Base-by-base conservation (phyloP, 2,797 vertebrate species). In the Sebastes kiyomatsui region DNA sequence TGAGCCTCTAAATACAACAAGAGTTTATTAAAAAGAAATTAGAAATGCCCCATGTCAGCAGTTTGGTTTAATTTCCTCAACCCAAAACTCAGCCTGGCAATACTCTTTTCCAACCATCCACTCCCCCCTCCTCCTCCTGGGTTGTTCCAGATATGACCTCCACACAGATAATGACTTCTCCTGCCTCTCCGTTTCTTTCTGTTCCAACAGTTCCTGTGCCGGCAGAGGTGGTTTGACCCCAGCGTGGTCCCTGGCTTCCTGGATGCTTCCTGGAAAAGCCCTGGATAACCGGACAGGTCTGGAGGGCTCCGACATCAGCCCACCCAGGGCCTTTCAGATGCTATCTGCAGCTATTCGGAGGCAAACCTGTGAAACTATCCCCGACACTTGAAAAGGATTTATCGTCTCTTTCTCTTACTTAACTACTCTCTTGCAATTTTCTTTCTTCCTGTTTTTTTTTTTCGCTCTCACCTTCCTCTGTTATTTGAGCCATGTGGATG, bases 131-230 rank as follows among this genome's bases (percentile, higher is more conserved):
- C 28, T 28, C 28, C 5, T 73, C 62, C 87, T 5, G 18, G 80
- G 86, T 86, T 74, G 32, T 1, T 83, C 25, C 10, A 71, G 67
- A 77, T 55, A 77, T 72, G 90, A 90, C 91, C 85, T 84, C 84
- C 90, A 79, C 84, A 81, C 84, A 81, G 82, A 90, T 93, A 92
- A 94, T 92, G 87, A 90, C 87, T 93, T 91, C 83, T 90, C 91
- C 92, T 91, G 88, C 78, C 67, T 88, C 61, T 72, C 58, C 2
- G 67, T 74, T 72, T 75, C 75, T 84, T 64, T 72, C 67, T 76
- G 73, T 56, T 86, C 68, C 67, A 79, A 72, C 73, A 68, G 75
- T 79, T 87, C 78, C 79, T 33, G 33, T 77, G 83, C 82, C 83
- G 77, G 82, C 72, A 78, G 83, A 91, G 82, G 80, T 74, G 79